These are phyloP conservation scores for Ardeotis arabs DNA, from an alignment of 2,113 vertebrate species.

Conservation along the genomic window DNA sequence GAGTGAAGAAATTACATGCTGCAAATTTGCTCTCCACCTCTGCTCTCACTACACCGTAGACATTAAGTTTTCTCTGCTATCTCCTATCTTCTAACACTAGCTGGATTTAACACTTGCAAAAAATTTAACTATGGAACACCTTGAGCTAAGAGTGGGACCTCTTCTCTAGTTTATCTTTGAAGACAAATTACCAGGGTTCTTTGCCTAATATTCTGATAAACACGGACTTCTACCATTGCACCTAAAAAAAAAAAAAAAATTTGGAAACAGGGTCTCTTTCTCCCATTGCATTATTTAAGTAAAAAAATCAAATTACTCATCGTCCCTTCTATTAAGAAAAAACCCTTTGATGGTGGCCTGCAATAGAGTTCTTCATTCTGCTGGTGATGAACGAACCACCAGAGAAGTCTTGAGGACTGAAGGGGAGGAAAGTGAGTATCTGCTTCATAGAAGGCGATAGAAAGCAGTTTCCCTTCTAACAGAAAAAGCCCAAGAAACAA, in stretches of 20 bases:
- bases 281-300: not conserved
- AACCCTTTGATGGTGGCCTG: not conserved
- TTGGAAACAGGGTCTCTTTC: not conserved
- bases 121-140: not conserved
- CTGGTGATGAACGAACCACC: fast-evolving
- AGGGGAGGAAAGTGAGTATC: not conserved
- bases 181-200: not conserved
- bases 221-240: not conserved
- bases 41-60: not conserved
- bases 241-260: not conserved
- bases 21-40: not conserved
- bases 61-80: not conserved
- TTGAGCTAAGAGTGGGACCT: not conserved
- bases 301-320: not conserved
- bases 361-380: not conserved
- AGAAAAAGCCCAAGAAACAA: not conserved
- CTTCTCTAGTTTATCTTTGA: not conserved
- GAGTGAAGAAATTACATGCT: not conserved
- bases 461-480: not conserved
- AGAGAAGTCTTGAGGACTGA: not conserved
- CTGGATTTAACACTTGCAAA: not conserved
- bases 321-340: not conserved
- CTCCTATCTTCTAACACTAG: not conserved
- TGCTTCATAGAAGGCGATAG: not conserved
- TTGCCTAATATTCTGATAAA: not conserved